Evolutionary conservation across 2,888 invertebrate species (phyloP), one percentile per base, ranked within the genome.

Genomic region (Drosophila subsilvestris): DNA sequence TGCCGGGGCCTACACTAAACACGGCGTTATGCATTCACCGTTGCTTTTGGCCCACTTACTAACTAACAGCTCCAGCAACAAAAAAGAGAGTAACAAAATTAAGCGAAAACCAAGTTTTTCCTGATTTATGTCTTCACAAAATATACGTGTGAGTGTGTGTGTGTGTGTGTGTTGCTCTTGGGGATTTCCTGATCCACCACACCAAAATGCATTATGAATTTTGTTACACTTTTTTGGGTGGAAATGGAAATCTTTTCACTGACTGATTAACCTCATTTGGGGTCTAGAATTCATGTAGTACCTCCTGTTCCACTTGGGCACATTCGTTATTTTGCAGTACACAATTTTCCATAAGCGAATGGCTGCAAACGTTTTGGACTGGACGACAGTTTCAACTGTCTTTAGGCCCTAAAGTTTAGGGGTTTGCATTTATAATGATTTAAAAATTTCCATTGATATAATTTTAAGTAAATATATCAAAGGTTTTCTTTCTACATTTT

Each of bases 31-130:
- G 74, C 67, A 71, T 71, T 74, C 74, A 71, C 71, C 71, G 71
- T 71, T 71, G 74, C 67, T 71, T 66, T 71, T 71, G 71, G 57
- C 71, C 71, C 56, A 71, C 71, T 66, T 71, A 56, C 70, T 14
- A 63, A 18, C 63, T 42, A 14, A 37, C 12, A 44, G 43, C 27
- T 29, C 32, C n/a, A 29, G 22, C 14, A 22, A 25, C 49, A 20
- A 66, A n/a, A 56, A 22, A 48, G 10, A 17, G 27, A 53, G 27
- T 54, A 66, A 66, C 20, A 49, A 50, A 53, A 61, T 55, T 55
- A 32, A 45, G 32, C 32, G 45, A 45, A 60, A 47, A 65, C 55
- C 74, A 48, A 65, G 67, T 57, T 65, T 56, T 71, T 74, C 74
- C 66, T 74, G 74, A 71, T 74, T 71, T 53, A 74, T 69, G 66